A percentile compares a stretch with the other conserved stretches of the same genome.
These are phyloP conservation scores for Xiphorhynchus erythropygius DNA, from an alignment of 2,797 vertebrate species.

Conservation along the genomic window DNA sequence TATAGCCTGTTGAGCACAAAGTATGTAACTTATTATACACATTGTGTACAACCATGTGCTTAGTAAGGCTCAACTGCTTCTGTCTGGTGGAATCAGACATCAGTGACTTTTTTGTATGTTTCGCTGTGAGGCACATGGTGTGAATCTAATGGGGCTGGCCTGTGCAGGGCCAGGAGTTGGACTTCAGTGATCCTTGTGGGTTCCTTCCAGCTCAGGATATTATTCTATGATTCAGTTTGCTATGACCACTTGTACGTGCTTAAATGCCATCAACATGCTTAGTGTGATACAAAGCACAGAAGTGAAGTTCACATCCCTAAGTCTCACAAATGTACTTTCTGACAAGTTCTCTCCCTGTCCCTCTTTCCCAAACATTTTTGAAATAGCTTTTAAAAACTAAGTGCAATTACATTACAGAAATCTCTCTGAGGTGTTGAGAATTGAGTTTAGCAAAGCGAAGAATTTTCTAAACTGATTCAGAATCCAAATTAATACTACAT, in stretches of 20 bases:
- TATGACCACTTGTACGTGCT: background rate
- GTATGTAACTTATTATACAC: background rate
- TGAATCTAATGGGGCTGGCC: background rate
- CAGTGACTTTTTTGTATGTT: rapidly evolving
- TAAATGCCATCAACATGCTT: rapidly evolving
- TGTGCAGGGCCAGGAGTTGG: background rate
- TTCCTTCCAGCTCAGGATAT: background rate
- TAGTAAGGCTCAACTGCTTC: background rate
- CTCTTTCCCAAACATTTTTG: background rate
- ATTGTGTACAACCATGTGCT: rapidly evolving
- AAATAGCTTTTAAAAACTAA: background rate
- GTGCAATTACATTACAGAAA: background rate
- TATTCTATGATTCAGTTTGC: background rate
- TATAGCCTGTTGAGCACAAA: background rate
- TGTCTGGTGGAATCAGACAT: background rate
- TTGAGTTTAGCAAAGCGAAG: background rate
- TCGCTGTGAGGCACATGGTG: background rate
- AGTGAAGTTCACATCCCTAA: background rate
- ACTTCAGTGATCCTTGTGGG: background rate
- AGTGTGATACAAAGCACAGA: background rate
- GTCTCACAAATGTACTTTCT: background rate
- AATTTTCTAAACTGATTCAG: background rate
- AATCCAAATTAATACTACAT: background rate
- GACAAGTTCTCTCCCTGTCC: background rate
- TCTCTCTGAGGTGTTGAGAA: background rate